Evolutionary conservation across 2,113 vertebrate species (phyloP), one percentile per base, ranked within the genome.

Genomic region (Oryzias woworae): DNA sequence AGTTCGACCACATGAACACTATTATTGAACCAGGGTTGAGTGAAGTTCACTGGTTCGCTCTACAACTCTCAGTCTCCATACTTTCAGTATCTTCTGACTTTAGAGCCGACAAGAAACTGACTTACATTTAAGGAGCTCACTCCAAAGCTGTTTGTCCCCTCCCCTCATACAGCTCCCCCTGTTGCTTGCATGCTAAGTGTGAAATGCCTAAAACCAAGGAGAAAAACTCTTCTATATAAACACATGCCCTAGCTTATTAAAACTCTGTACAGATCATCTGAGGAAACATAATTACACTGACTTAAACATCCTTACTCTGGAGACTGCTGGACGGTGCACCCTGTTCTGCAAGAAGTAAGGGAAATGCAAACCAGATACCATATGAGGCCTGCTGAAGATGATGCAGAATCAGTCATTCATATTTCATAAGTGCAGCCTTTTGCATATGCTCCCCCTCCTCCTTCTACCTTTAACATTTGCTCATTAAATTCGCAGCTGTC

Each of bases 361-460:
- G 76, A 78, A 82, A 85, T 78, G 58, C 75, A 81, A 85, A 85
- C 79, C 60, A 69, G 74, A 85, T 74, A 77, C 13, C 71, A 67
- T 82, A 81, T 66, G 76, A 82, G 82, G 56, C 62, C 57, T 18
- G 67, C 79, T 71, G 78, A 78, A 78, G 78, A 84, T 78, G 83
- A 87, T 74, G 79, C 81, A 87, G 86, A 89, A 89, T 75, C 68
- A 86, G 64, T 86, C 84, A 91, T 91, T 91, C 81, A 90, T 90
- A 87, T 90, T 90, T 91, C 86, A 90, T 89, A 84, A 86, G 82
- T 46, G 14, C 58, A 78, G 74, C 68, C 73, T 56, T 55, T 24
- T 58, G 66, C 76, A 76, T 61, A 69, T 49, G 18, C 17, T n/a
- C 16, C 12, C 41, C 53, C 62, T 23, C 62, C 42, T 36, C 62